Evolutionary conservation across 2,113 vertebrate genomes (phyloP), one percentile per base, ranked within the genome.

Genomic region (Antechinus stuartii): DNA sequence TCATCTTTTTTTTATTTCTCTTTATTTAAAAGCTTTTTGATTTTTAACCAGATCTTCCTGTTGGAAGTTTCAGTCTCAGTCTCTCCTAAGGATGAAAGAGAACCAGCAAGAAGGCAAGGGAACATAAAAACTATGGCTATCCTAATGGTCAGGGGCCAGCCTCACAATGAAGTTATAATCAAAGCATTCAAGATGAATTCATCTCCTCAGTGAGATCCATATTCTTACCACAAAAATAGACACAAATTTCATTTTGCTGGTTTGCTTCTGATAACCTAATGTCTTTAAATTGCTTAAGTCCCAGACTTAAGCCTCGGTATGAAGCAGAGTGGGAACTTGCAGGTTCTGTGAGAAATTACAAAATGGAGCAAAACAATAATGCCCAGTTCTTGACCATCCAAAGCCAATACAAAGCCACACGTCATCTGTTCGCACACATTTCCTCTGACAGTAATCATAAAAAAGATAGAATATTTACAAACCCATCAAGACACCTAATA

Each of bases 121-220:
- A n/a, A 16, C 35, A 9, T 26, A 16, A 89, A 89, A 52, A 68
- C 76, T 52, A 52, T 27, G 25, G 47, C 9, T 93, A 12, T 7
- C 16, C 0, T 35, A 1, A 1, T 23, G 27, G 30, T 68, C 61
- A 68, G 56, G 26, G 0, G 8, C 2, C 30, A 24, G 56, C 12
- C 57, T 84, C 56, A 30, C 1, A 1, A 98, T 98, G 76, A 99
- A 98, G 97, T 96, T 98, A 91, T 98, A 98, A 1, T 68, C 97
- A 99, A 98, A 0, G 98, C 97, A 11, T 98, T 98, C 92, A 98
- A 97, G 96, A 99, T 98, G 94, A 99, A 99, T 97, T 98, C 98
- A 47, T 98, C 98, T 97, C 98, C 97, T 98, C 98, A 98, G 89
- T 14, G 8, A 94, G 49, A 22, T 24, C 54, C 47, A 22, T 12